Evolutionary conservation across 2,888 invertebrate species (phyloP).

Genomic region (Meghimatium bilineatum): DNA sequence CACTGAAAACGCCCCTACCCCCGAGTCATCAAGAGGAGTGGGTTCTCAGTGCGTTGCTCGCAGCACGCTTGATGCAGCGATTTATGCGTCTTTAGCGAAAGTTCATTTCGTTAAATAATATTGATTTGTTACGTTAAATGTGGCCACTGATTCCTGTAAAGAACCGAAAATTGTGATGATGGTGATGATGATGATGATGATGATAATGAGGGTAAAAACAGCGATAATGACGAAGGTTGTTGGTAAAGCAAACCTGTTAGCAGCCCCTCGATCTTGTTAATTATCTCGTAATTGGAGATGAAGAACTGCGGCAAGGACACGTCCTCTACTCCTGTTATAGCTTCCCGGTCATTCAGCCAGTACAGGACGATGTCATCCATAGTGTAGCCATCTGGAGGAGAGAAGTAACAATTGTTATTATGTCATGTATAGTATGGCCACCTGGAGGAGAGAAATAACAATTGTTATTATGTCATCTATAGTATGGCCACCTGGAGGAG

Average conservation of each 20-base stretch:
- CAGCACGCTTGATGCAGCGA: too few species aligned
- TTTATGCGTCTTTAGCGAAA: too few species aligned
- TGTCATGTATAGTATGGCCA: conserved; percentile 96
- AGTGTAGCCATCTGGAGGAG: conserved; percentile 86
- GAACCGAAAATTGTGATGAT: too few species aligned
- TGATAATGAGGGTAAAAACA: not conserved
- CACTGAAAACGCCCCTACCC: too few species aligned
- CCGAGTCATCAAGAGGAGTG: too few species aligned
- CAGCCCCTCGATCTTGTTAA: conserved; percentile 92
- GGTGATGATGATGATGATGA: not conserved
- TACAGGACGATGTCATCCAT: conserved; percentile 97
- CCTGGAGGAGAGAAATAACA: conserved; percentile 56
- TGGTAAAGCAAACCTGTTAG: conserved; percentile 85
- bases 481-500: conserved; percentile 87
- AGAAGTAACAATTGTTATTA: conserved; percentile 82
- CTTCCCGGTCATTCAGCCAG: conserved; percentile 86
- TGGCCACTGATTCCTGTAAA: too few species aligned
- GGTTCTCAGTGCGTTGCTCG: too few species aligned
- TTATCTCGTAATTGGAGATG: conserved; percentile 94
- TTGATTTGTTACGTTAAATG: too few species aligned
- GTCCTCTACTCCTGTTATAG: conserved; percentile 95
- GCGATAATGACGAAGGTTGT: not conserved
- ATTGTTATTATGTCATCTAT: conserved; percentile 93
- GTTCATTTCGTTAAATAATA: too few species aligned
- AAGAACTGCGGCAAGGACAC: conserved; percentile 97